Percentiles rank a stretch among this genome's conserved stretches.
phyloP scores from a whole-genome alignment of 1,140 invertebrate genomes.

The Trachymyrmex cornetzi region DNA sequence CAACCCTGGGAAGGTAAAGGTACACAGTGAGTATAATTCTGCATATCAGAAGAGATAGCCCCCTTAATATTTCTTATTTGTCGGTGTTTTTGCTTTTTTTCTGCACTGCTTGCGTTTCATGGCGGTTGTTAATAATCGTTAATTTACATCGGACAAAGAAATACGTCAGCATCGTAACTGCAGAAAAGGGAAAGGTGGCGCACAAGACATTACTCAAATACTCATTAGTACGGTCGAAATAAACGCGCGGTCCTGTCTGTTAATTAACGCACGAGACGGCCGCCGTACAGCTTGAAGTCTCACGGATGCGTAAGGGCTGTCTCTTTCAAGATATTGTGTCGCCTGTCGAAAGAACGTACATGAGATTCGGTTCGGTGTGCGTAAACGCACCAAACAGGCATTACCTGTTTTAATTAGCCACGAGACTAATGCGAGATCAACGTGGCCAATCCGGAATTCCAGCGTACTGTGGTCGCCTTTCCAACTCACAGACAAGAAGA shows the following conservation, averaged over 20 bases:
- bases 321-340: constrained; percentile 48
- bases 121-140: constrained; percentile 78
- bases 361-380: constrained; percentile 24
- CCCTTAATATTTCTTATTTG: not conserved
- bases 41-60: not conserved
- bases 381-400: constrained; percentile 59
- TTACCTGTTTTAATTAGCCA: constrained; percentile 78
- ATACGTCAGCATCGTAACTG: constrained; percentile 64
- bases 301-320: constrained; percentile 12
- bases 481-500: not conserved
- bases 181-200: constrained; percentile 58
- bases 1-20: no score
- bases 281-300: constrained; percentile 39
- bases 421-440: constrained; percentile 76
- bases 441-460: constrained; percentile 74
- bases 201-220: constrained; percentile 84
- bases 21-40: not conserved
- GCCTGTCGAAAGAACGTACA: constrained; percentile 24
- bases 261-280: constrained; percentile 83
- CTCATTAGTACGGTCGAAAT: constrained; percentile 83
- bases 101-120: constrained; percentile 25
- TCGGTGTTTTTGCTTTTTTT: constrained; percentile 24
- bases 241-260: constrained; percentile 79
- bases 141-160: constrained; percentile 81
- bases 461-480: constrained; percentile 27